Conservation (phyloP, 2,888 invertebrate species). For the Kuschelorhynchus macadamiae region DNA sequence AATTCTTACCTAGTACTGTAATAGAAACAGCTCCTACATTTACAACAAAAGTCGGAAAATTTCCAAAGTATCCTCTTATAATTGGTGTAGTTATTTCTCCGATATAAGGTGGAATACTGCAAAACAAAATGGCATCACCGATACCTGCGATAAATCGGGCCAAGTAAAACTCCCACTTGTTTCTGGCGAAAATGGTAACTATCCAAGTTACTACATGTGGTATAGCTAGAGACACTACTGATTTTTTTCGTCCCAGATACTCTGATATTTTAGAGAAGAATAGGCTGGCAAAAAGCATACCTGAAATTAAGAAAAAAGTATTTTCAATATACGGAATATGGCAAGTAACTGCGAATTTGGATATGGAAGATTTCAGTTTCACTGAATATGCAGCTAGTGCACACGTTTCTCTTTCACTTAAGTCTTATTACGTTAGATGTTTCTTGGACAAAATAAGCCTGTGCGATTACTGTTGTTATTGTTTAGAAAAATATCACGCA, state of each 20-base stretch:
- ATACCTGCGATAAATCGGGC: slow-evolving; percentile 18
- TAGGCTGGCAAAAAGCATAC: slow-evolving; percentile 22
- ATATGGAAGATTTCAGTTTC: too few species aligned
- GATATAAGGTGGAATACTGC: slow-evolving; percentile 27
- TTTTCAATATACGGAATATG: too few species aligned
- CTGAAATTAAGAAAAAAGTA: slow-evolving; percentile 13
- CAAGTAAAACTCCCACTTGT: slow-evolving; percentile 30
- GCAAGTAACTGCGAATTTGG: too few species aligned
- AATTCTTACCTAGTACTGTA: slow-evolving; percentile 7
- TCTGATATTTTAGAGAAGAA: slow-evolving; percentile 18
- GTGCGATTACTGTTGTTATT: too few species aligned
- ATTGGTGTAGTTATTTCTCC: slow-evolving; percentile 30
- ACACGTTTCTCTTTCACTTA: too few species aligned
- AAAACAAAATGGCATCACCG: slow-evolving; percentile 19
- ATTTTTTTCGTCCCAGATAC: slow-evolving; percentile 30
- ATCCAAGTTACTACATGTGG: slow-evolving; percentile 25
- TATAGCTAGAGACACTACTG: slow-evolving; percentile 15
- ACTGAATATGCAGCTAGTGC: too few species aligned
- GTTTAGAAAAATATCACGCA: too few species aligned
- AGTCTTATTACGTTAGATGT: too few species aligned
- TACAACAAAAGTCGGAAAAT: slow-evolving; percentile 15
- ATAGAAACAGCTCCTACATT: slow-evolving; percentile 8
- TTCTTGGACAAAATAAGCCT: too few species aligned
- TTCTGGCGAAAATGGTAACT: slow-evolving; percentile 18
- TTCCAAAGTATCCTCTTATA: slow-evolving; percentile 32